Base-by-base conservation (phyloP, 2,113 vertebrate species). In the Grantiella picta region DNA sequence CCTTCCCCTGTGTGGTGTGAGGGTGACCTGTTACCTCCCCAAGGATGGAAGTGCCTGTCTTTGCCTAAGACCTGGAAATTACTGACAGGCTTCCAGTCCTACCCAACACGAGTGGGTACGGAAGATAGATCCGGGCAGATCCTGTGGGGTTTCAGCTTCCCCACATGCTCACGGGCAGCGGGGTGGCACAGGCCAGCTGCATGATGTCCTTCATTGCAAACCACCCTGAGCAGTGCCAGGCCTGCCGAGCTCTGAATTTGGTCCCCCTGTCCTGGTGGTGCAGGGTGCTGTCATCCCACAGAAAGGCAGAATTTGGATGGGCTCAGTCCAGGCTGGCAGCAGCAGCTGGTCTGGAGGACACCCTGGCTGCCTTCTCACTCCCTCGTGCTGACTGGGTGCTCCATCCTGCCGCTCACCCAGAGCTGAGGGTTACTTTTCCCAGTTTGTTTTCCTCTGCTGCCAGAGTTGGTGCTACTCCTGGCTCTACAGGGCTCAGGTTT, bases 141-240 rank as follows among this genome's bases (percentile, higher is more conserved):
- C 22, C 82, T 36, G 31, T 31, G 78, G 29, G 68, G 1, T 5
- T 33, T 59, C 69, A 69, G 79, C 64, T 59, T 31, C 33, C 60
- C 47, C 42, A 6, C 45, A 5, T 0, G 2, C 44, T 18, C 4
- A 0, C 0, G 16, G 31, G 52, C 60, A 35, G 75, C 2, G 0
- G 3, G 73, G 27, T 2, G 2, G 14, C 0, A 3, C 8, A 8
- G 45, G 44, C 18, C 0, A 0, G 31, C 57, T 61, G 68, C 54
- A 71, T 64, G 23, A 19, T 15, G 31, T 9, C 66, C 42, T 19
- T 18, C 3, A 0, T 2, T 36, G 40, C 59, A 54, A 80, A 57
- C 31, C 50, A 10, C 27, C 14, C 40, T 0, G 4, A 49, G 64
- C 1, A 0, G n/a, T 53, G 60, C 53, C 66, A 18, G 60, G 53